Evolutionary conservation across 2,113 vertebrate species (phyloP), one percentile per base, ranked within the genome.

Genomic region (Thamnophis sirtalis): DNA sequence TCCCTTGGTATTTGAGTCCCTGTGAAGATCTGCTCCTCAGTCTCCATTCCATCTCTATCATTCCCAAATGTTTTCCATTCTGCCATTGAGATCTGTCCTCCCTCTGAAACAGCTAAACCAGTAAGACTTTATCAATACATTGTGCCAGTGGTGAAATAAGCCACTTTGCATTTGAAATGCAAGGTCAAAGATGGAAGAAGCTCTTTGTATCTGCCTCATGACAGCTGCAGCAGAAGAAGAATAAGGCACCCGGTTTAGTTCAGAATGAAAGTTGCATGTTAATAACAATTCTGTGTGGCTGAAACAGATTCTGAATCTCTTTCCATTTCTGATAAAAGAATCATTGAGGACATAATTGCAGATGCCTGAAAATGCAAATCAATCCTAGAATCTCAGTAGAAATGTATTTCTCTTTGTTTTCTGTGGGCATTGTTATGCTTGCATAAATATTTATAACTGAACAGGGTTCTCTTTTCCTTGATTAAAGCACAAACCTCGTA

Each of bases 241-340:
- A n/a, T 26, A 6, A 5, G 84, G 53, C 90, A 93, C 92, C 94
- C 3, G 17, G 5, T 89, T 92, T 89, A 91, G 68, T 89, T 91
- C 91, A 91, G 89, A 93, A 56, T 6, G 5, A 91, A 90, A 87
- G 92, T 0, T 0, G 90, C 0, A 0, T 4, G 0, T 89, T 93
- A 91, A 0, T 60, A 5, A 90, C 0, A 92, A 4, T 80, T 55
- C 0, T 0, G 0, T 89, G 33, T 8, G 73, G 0, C 0, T 19
- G 63, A 92, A 93, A 92, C 87, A 54, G 2, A 91, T 56, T 0
- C 0, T 54, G 87, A 92, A 60, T 33, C 63, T 0, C 0, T 89
- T 92, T 80, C 91, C 86, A 63, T 88, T 43, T 7, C 38, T 0
- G 0, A 53, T 0, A 0, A 93, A 53, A 87, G 1, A 0, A 87